Base-by-base conservation (phyloP, 2,888 invertebrate genomes). In the Xylocampa areola region DNA sequence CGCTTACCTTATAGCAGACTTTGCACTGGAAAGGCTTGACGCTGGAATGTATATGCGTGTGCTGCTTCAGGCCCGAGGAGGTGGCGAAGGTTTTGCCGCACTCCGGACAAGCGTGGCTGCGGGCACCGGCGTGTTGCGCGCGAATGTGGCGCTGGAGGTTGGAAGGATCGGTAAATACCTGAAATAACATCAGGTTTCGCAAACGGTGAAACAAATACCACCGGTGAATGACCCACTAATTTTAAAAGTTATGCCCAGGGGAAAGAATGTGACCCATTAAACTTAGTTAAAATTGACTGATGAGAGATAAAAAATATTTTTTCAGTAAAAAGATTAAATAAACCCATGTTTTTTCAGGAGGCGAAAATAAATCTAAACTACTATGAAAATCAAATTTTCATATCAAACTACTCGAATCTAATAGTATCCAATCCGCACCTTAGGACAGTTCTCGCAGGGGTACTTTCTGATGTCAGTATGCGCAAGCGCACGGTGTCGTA, bases 41-140 rank as follows among this genome's bases (percentile, higher is more conserved):
- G 84, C 98, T 98, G 83, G 98, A 98, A 95, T 99, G 99, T 80
- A 99, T 99, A 94, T 99, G 99, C 25, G 98, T 98, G 94, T 99
- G 99, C 90, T 99, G 99, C 91, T 99, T 99, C 50, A 99, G 95
- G 30, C 99, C 99, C 70, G 98, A 98, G 59, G 98, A 98, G 30
- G 99, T 99, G 40, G 97, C 98, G 93, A 99, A 99, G 61, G 99
- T 99, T 95, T 99, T 99, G 70, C 99, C 99, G 94, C 99, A 99
- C 94, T 99, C 98, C 60, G 97, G 96, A 87, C 99, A 99, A 76
- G 98, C 98, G 96, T 99, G 99, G 86, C 97, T 97, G 84, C 99
- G 96, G 39, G 98, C 98, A 49, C 99, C 99, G 70, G 97, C 97
- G 97, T 99, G 99, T 90, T 98, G 97, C 73, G 97, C 97, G 85